Conservation (phyloP, 2,888 invertebrate genomes). For the Pyrrhia umbra region DNA sequence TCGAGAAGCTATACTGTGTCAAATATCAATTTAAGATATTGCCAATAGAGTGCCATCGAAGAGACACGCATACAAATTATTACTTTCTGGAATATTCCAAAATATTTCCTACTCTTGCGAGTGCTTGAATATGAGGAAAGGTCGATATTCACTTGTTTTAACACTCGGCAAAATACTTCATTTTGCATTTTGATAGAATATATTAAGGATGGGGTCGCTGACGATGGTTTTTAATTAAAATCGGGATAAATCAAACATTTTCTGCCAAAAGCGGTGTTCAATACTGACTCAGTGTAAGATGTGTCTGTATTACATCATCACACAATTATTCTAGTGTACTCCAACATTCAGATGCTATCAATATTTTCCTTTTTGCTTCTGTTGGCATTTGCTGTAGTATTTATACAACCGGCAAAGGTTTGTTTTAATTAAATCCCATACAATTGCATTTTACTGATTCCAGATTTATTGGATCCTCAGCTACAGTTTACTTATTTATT, state of each 20-base stretch:
- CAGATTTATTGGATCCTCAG: slow-evolving; percentile 5
- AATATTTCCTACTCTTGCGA: slow-evolving; percentile 50
- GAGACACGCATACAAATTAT: slow-evolving; percentile 64
- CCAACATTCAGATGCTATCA: background rate
- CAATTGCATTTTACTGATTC: background rate
- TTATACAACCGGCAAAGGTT: background rate
- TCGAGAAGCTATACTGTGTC: slow-evolving; percentile 71
- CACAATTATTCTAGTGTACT: background rate
- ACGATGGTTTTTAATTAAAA: slow-evolving; percentile 58
- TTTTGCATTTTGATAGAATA: slow-evolving; percentile 64
- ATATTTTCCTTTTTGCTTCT: background rate
- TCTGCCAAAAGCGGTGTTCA: slow-evolving; percentile 17
- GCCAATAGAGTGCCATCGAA: slow-evolving; percentile 62
- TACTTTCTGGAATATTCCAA: slow-evolving; percentile 46
- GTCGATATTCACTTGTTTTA: slow-evolving; percentile 58
- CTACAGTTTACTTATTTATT: slow-evolving; percentile 15
- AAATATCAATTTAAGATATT: slow-evolving; percentile 83
- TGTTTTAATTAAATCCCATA: slow-evolving; percentile 23
- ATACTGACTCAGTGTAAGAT: slow-evolving; percentile 18
- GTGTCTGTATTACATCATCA: slow-evolving; percentile 1
- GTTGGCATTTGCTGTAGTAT: background rate
- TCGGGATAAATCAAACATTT: slow-evolving; percentile 49
- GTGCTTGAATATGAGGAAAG: slow-evolving; percentile 43
- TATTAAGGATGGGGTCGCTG: slow-evolving; percentile 45
- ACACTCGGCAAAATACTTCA: slow-evolving; percentile 52